These are phyloP conservation scores for Parnassius mnemosyne DNA, from an alignment of 2,888 invertebrate genomes.

Conservation along the genomic window DNA sequence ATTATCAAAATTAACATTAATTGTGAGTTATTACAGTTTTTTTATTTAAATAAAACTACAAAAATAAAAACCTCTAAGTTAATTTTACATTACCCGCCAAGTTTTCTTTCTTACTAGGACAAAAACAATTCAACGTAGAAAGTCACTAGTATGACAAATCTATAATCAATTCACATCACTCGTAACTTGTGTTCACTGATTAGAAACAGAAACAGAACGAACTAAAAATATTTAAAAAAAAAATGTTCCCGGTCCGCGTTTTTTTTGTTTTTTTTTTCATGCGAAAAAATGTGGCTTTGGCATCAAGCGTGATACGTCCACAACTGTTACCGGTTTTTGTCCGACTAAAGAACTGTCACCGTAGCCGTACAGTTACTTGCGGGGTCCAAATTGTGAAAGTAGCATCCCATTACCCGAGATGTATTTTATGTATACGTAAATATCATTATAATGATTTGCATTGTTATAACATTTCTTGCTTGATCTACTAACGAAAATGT, in stretches of 20 bases:
- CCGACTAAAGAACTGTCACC: constrained; percentile 22
- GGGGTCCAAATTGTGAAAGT: constrained; percentile 23
- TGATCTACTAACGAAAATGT: constrained; percentile 4
- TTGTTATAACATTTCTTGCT: neutral
- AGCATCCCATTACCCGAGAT: constrained; percentile 1
- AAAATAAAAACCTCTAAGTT: too few species aligned
- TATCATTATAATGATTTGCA: constrained; percentile 6
- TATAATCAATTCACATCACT: constrained; percentile 16
- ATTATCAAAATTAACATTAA: too few species aligned
- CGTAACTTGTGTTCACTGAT: neutral
- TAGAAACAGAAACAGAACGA: neutral
- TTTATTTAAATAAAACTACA: too few species aligned
- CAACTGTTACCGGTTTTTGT: constrained; percentile 15
- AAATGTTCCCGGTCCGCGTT: constrained; percentile 10
- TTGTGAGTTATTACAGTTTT: too few species aligned
- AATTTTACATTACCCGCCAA: constrained; percentile 18
- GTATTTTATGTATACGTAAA: constrained; percentile 10
- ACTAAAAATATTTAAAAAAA: constrained; percentile 7
- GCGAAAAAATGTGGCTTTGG: neutral
- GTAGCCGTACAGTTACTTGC: constrained; percentile 20
- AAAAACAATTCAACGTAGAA: constrained; percentile 16
- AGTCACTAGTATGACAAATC: constrained; percentile 1
- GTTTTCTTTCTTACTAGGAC: constrained; percentile 8
- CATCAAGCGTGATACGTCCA: constrained; percentile 7
- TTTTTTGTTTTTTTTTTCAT: constrained; percentile 7